Evolutionary conservation across 2,797 vertebrate genomes (phyloP).

Genomic region (Leptoclinus maculatus): DNA sequence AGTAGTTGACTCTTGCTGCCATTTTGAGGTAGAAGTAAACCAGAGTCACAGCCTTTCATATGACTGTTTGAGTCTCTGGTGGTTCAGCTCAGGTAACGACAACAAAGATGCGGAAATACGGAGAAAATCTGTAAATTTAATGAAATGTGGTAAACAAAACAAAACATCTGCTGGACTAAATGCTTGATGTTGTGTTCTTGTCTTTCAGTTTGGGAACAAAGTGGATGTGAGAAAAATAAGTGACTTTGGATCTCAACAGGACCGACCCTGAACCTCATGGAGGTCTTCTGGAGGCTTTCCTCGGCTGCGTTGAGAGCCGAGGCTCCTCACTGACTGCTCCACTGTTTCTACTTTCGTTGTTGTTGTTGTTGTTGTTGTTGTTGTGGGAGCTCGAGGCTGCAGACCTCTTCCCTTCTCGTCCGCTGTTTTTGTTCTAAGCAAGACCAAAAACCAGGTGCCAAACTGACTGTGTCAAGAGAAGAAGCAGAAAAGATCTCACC

Average conservation of each 20-base stretch:
- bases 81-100: too few species aligned
- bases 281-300: conserved; percentile 13
- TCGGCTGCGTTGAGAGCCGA: conserved; percentile 27
- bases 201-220: conserved; percentile 59
- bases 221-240: background rate
- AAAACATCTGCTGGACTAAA: too few species aligned
- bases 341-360: background rate
- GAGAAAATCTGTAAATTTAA: background rate
- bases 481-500: conserved; percentile 63
- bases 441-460: conserved; percentile 78
- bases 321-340: conserved; percentile 25
- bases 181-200: conserved; percentile 27
- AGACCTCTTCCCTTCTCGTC: conserved; percentile 34
- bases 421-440: conserved; percentile 33
- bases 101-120: background rate
- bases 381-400: conserved; percentile 10
- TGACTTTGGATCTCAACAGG: background rate
- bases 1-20: background rate
- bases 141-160: background rate
- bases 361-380: background rate
- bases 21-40: background rate
- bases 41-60: too few species aligned
- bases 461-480: conserved; percentile 75
- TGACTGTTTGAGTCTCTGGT: too few species aligned
- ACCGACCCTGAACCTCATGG: conserved; percentile 9